Base-by-base conservation (phyloP, 2,113 vertebrate species). In the Polypterus senegalus region DNA sequence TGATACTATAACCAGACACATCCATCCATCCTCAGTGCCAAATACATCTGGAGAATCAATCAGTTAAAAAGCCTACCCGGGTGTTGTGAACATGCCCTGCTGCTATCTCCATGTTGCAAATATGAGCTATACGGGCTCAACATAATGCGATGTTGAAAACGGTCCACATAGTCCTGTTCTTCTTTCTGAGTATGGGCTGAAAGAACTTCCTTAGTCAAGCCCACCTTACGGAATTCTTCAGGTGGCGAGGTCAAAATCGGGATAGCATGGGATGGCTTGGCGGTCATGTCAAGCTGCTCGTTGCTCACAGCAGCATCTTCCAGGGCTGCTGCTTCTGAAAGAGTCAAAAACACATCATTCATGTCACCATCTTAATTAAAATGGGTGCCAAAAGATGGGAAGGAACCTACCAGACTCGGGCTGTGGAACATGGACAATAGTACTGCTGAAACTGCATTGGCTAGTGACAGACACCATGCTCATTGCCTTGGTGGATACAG, bases 141-240 rank as follows among this genome's bases (percentile, higher is more conserved):
- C 65, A 91, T 77, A 67, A 92, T 83, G 63, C 79, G 84, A 65
- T 89, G 81, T 6, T 62, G 79, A 71, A 94, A 91, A 5, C 78
- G 79, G 67, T 92, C 86, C n/a, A 92, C 85, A 0, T 91, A 93
- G 60, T 89, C 81, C 70, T 88, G 90, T 63, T 94, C 92, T 61
- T 94, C 91, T 63, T 89, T 91, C 68, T 92, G 90, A 0, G 90
- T 93, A 74, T 95, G 92, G 10, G 87, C 90, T 0, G 89, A 93
- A 54, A 94, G 71, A 0, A 83, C 86, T 64, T 91, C 83, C 58
- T 89, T 91, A 1, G 91, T 93, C 46, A 97, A 84, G 8, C 91
- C 91, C 6, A 86, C 54, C 4, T 77, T 74, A 54, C 67, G 74
- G 8, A 79, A 69, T 49, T 85, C 86, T 57, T 88, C 89, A 6